These are phyloP conservation scores for Pantherophis vulpinus DNA, from an alignment of 2,797 vertebrate genomes.

Conservation along the genomic window DNA sequence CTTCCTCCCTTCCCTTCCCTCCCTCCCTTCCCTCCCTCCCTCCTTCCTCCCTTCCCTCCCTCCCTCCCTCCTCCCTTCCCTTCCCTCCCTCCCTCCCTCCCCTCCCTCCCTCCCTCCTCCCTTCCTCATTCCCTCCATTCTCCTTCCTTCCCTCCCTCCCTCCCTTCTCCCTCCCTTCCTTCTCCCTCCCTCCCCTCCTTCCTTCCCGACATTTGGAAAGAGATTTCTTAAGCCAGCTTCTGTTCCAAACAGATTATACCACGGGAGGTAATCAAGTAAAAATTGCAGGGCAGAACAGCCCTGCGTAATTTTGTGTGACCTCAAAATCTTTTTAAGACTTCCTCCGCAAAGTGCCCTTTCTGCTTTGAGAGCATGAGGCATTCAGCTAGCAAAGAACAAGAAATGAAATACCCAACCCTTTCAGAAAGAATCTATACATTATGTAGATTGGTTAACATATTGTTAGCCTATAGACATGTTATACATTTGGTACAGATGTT, in stretches of 20 bases:
- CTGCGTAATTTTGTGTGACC: neutral
- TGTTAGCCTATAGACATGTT: neutral
- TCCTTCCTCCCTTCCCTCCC: neutral
- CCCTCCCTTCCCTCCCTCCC: no score
- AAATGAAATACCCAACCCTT: neutral
- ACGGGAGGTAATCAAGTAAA: neutral
- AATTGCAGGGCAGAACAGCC: neutral
- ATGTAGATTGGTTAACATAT: neutral
- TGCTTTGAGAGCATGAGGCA: neutral
- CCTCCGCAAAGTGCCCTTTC: neutral
- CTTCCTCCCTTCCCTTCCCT: no score
- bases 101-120: no score
- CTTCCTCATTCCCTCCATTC: neutral
- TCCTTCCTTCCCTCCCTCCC: neutral
- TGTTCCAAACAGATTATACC: neutral
- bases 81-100: accelerated
- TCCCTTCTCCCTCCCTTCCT: no score
- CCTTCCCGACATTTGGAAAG: neutral
- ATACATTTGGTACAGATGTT: neutral
- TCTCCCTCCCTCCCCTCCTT: no score
- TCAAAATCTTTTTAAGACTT: neutral
- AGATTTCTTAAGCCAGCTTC: neutral
- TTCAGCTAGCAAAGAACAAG: neutral
- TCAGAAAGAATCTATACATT: neutral
- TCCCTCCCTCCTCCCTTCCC: neutral